Conservation (phyloP, 2,113 vertebrate species). For the Calypte anna region DNA sequence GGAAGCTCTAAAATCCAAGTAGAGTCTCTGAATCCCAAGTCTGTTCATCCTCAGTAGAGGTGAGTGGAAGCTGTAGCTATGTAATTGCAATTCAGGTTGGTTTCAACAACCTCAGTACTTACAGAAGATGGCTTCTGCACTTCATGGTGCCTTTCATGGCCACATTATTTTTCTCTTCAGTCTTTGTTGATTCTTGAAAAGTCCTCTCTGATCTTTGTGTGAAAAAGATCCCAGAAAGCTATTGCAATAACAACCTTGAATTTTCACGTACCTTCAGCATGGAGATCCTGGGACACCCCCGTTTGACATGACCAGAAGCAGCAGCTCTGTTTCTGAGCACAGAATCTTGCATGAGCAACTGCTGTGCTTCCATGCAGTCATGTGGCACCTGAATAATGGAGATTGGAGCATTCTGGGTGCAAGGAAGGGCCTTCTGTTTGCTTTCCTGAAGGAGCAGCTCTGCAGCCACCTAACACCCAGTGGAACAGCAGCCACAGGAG, state of each 20-base stretch:
- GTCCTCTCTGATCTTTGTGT: not conserved
- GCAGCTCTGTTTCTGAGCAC: accelerated
- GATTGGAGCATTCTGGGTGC: not conserved
- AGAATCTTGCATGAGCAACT: accelerated
- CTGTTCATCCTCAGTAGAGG: not conserved
- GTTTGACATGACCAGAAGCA: not conserved
- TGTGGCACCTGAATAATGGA: not conserved
- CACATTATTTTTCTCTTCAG: not conserved
- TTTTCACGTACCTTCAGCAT: not conserved
- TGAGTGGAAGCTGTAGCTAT: not conserved
- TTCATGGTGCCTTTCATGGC: not conserved
- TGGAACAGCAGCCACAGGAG: not conserved
- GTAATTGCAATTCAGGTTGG: not conserved
- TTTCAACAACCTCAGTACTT: not conserved
- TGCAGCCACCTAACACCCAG: not conserved
- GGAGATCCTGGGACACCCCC: not conserved
- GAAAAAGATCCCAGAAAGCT: not conserved
- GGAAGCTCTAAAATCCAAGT: not conserved
- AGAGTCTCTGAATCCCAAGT: not conserved
- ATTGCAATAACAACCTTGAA: not conserved
- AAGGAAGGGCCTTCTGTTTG: not conserved
- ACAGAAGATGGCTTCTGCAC: not conserved
- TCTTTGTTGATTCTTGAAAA: not conserved
- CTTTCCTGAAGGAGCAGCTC: not conserved
- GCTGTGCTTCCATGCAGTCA: not conserved